These are phyloP conservation scores for Ibycter americanus DNA, from an alignment of 2,797 vertebrate genomes.

Conservation along the genomic window DNA sequence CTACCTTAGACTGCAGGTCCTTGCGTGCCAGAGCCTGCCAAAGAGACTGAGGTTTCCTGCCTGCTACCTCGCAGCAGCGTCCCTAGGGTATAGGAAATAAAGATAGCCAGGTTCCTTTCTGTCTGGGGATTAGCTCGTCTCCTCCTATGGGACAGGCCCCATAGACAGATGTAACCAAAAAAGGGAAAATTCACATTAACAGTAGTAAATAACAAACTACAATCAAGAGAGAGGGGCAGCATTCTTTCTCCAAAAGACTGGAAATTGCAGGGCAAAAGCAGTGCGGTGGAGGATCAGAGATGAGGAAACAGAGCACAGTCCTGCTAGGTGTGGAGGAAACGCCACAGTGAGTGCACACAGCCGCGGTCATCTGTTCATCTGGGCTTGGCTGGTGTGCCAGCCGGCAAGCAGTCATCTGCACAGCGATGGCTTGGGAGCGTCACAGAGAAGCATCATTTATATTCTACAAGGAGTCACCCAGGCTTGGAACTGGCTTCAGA, in stretches of 20 bases:
- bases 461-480: not conserved
- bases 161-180: not conserved
- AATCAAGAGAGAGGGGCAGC: not conserved
- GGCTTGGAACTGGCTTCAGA: not conserved
- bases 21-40: slow-evolving; percentile 22
- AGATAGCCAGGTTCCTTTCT: not conserved
- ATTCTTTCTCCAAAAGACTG: not conserved
- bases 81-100: not conserved
- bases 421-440: not conserved
- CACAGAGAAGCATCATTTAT: not conserved
- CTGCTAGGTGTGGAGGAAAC: not conserved
- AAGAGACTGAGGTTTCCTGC: not conserved
- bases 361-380: not conserved
- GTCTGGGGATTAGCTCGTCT: not conserved
- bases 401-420: not conserved
- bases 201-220: not conserved
- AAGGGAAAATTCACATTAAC: not conserved
- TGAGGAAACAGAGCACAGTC: not conserved
- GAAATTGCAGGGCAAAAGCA: not conserved
- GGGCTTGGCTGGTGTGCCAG: not conserved
- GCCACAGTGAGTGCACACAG: fast-evolving
- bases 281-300: not conserved
- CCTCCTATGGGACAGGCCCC: not conserved
- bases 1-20: not conserved
- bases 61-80: not conserved